phyloP scores from a whole-genome alignment of 2,888 invertebrate species.

The Taphrorychus bicolor region DNA sequence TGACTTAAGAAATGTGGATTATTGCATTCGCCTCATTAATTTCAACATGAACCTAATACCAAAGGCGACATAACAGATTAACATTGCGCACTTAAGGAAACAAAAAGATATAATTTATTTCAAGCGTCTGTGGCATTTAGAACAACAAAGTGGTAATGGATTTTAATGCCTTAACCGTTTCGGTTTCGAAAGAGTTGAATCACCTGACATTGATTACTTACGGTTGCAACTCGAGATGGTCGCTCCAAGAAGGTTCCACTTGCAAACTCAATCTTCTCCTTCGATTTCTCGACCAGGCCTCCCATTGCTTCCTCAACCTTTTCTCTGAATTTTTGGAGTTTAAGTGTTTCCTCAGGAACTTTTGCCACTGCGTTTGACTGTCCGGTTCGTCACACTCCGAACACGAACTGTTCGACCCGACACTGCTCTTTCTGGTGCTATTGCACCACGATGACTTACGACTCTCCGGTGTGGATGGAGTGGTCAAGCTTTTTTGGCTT shows the following conservation, averaged over 20 bases:
- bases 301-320: conserved; percentile 58
- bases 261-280: conserved; percentile 55
- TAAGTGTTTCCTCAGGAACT: conserved; percentile 54
- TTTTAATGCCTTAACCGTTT: not conserved
- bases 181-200: not conserved
- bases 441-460: conserved; percentile 52
- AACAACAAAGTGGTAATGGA: conserved; percentile 3
- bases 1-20: not conserved
- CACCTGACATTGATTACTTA: no score
- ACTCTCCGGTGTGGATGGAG: conserved; percentile 54
- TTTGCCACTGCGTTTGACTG: conserved; percentile 54
- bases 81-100: conserved; percentile 4
- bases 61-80: not conserved
- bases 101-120: conserved; percentile 4
- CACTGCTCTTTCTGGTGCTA: conserved; percentile 56
- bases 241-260: conserved; percentile 48
- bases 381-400: conserved; percentile 57
- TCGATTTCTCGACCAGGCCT: conserved; percentile 59
- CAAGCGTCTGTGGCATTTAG: not conserved
- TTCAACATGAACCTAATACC: not conserved
- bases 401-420: conserved; percentile 58
- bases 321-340: conserved; percentile 56
- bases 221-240: conserved; percentile 48
- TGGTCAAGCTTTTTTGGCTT: conserved; percentile 54
- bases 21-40: not conserved